Base-by-base conservation (phyloP, 2,888 invertebrate genomes). In the Trissolcus japonicus region DNA sequence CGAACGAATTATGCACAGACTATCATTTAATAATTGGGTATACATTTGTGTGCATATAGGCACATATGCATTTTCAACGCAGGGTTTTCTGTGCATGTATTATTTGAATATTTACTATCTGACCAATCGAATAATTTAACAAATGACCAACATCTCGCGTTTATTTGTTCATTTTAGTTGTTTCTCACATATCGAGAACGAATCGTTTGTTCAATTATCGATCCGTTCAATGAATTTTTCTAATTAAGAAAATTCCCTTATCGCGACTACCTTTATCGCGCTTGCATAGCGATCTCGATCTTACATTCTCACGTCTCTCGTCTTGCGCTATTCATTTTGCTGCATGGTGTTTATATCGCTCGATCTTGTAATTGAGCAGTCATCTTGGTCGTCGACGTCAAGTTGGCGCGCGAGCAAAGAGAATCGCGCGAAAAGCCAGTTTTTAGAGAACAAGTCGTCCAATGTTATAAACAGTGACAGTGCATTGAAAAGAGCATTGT, bases 81-180 rank as follows among this genome's bases (percentile, higher is more conserved):
- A 82, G 84, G 84, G 83, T 82, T 84, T 82, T 86, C 82, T 85
- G 82, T 86, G 85, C 86, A 86, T 86, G 86, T 84, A 81, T 81
- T 80, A 79, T 78, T 74, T 81, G 79, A 35, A 35, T 35, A 35
- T 35, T 35, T 35, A 9, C 9, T 35, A 35, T 35, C 35, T 35
- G 9, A 19, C 11, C 13, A 25, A 16, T 46, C 46, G 46, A 46
- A 16, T 46, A 46, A 14, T 46, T 16, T 4, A 46, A 46, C 46
- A 46, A 16, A 46, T 46, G 16, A 16, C 6, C 11, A 7, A 14
- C 14, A 16, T 14, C 4, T 19, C 17, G 13, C 61, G 6, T 61
- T 7, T n/a, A 53, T 54, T 29, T 65, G 29, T 59, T 46, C 21
- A 43, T 55, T 7, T 60, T n/a, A n/a, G n/a, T 75, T 62, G 67